phyloP scores from a whole-genome alignment of 2,888 invertebrate species.

The Drosophila longiperda region DNA sequence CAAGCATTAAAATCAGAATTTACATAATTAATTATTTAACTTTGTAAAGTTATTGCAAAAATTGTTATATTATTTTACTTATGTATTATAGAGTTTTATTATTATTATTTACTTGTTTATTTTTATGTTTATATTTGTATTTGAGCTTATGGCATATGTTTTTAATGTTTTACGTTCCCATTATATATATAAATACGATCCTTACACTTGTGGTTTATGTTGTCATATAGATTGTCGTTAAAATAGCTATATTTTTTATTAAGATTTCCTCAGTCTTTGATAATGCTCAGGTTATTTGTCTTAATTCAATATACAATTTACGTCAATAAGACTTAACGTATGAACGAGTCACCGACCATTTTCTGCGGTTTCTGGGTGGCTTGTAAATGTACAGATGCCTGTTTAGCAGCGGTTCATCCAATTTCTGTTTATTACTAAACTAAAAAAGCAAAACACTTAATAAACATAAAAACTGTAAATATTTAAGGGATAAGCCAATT shows the following conservation, averaged over 20 bases:
- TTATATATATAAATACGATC: constrained; percentile 11
- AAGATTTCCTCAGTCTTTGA: not conserved
- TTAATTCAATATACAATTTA: not conserved
- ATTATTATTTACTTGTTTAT: constrained; percentile 35
- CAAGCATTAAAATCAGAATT: constrained; percentile 51
- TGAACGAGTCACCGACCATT: constrained; percentile 4
- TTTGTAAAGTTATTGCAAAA: constrained; percentile 12
- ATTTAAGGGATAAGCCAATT: constrained; percentile 28
- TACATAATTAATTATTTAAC: constrained; percentile 5
- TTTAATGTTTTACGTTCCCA: constrained; percentile 23
- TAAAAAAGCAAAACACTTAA: constrained; percentile 6
- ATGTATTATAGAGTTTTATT: constrained; percentile 15
- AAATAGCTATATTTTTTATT: constrained; percentile 9
- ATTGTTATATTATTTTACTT: constrained; percentile 26
- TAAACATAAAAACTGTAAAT: constrained; percentile 18
- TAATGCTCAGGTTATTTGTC: not conserved
- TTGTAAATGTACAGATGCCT: not conserved
- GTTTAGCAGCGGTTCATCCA: constrained; percentile 8
- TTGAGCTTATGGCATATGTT: constrained; percentile 42
- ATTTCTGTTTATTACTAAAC: constrained; percentile 28
- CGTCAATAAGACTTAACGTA: not conserved
- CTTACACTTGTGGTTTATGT: constrained; percentile 29
- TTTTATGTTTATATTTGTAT: constrained; percentile 36
- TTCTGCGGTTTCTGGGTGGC: constrained; percentile 13
- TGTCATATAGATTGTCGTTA: constrained; percentile 14